Evolutionary conservation across 2,888 invertebrate genomes (phyloP), one percentile per base, ranked within the genome.

Genomic region (Hipparchia sbordonii): DNA sequence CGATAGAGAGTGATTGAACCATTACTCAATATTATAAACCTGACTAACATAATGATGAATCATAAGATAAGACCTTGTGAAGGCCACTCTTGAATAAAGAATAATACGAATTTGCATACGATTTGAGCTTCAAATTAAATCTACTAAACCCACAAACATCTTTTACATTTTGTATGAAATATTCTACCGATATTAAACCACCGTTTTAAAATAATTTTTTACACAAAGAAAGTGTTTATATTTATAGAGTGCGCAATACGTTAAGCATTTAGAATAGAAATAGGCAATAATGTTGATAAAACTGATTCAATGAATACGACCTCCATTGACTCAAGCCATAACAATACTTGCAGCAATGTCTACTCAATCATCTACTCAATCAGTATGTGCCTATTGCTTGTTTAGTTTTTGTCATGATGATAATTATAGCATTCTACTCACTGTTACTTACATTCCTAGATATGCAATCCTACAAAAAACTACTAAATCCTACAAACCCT

Each of bases 401-500:
- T 39, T 23, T 59, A n/a, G 56, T 56, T 56, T 13, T 39, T 61
- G 60, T 61, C 12, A 10, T 23, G 23, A 23, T 23, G 23, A n/a
- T 45, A 39, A 45, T 39, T 12, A 61, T n/a, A 12, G n/a, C 33
- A 33, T 61, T 45, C 60, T 12, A 12, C 8, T 61, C 60, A 61
- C 39, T 61, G 39, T 61, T 61, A 39, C 12, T 39, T n/a, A 12
- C 45, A 61, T 12, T n/a, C 45, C 6, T 13, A 56, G 56, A 7
- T 13, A 57, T 13, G 23, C 23, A 23, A 8, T 23, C 57, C 7
- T 23, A 13, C 23, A 1, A 57, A 57, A 56, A 23, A 23, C 23
- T 23, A 13, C 79, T 76, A 76, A n/a, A n/a, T n/a, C n/a, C n/a
- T n/a, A n/a, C n/a, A 77, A 81, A 79, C 81, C 0, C 39, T 78